Percentiles rank a stretch among this genome's conserved stretches.
phyloP scores from a whole-genome alignment of 2,888 invertebrate genomes.

The Xestia ashworthii region DNA sequence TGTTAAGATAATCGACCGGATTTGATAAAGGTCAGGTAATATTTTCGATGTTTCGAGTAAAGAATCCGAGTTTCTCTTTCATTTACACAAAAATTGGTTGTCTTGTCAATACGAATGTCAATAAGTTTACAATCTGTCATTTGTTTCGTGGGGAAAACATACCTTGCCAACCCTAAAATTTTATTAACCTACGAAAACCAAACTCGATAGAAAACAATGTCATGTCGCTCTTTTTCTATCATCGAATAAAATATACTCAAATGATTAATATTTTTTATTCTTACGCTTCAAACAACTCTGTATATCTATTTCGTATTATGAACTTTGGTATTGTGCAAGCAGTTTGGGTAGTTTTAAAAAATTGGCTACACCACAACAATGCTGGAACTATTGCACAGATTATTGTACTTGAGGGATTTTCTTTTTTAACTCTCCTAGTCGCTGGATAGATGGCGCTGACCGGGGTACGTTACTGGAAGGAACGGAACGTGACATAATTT shows the following conservation, averaged over 20 bases:
- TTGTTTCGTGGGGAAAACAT: constrained; percentile 3
- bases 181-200: not conserved
- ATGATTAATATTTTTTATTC: not conserved
- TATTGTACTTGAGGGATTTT: no score
- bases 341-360: no score
- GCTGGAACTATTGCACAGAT: no score
- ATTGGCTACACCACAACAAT: no score
- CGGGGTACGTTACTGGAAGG: no score
- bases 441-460: no score
- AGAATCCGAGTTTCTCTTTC: constrained; percentile 60
- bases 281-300: not conserved
- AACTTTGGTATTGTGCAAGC: no score
- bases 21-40: constrained; percentile 52
- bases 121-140: constrained; percentile 33
- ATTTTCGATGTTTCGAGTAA: constrained; percentile 33
- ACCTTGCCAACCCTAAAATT: constrained; percentile 10
- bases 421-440: no score
- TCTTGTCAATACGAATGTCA: constrained; percentile 58
- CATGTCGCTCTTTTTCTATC: not conserved
- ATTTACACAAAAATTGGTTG: constrained; percentile 51
- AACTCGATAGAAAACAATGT: not conserved
- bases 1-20: constrained; percentile 43
- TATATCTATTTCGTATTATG: no score
- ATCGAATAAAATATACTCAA: not conserved
- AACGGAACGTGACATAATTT: no score